Conservation (phyloP, 2,888 invertebrate genomes). For the Agonopterix heracliana region DNA sequence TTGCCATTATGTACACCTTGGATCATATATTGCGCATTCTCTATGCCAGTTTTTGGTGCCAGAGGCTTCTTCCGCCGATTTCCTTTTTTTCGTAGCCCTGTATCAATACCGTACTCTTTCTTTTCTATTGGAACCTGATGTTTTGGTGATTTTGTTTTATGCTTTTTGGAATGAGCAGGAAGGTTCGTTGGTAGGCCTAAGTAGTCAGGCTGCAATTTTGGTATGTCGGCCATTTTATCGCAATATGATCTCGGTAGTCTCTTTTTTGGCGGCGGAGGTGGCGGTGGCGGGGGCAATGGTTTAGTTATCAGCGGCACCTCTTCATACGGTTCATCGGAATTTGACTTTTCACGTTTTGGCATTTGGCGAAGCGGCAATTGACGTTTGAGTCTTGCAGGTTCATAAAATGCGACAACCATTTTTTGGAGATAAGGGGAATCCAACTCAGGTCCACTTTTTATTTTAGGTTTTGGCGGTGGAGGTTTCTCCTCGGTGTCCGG, state of each 20-base stretch:
- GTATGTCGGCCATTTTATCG: constrained; percentile 48
- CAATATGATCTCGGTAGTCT: constrained; percentile 41
- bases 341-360: no score
- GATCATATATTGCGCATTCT: constrained; percentile 49
- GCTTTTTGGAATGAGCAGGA: no score
- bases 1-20: constrained; percentile 42
- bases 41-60: constrained; percentile 42
- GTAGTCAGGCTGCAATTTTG: constrained; percentile 26
- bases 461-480: constrained; percentile 27
- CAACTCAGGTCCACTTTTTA: constrained; percentile 26
- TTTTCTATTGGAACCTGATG: constrained; percentile 17
- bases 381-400: constrained; percentile 30
- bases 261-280: constrained; percentile 56
- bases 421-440: constrained; percentile 55
- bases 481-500: constrained; percentile 26
- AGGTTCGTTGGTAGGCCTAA: background rate
- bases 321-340: constrained; percentile 48
- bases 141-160: background rate
- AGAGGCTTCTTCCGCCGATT: constrained; percentile 30
- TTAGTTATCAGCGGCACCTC: constrained; percentile 41
- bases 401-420: constrained; percentile 40
- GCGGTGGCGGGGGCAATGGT: constrained; percentile 41
- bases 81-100: constrained; percentile 18
- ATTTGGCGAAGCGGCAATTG: constrained; percentile 43
- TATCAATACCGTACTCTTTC: constrained; percentile 43